Evolutionary conservation across 2,888 invertebrate genomes (phyloP).

Genomic region (Hoplodrina ambigua): DNA sequence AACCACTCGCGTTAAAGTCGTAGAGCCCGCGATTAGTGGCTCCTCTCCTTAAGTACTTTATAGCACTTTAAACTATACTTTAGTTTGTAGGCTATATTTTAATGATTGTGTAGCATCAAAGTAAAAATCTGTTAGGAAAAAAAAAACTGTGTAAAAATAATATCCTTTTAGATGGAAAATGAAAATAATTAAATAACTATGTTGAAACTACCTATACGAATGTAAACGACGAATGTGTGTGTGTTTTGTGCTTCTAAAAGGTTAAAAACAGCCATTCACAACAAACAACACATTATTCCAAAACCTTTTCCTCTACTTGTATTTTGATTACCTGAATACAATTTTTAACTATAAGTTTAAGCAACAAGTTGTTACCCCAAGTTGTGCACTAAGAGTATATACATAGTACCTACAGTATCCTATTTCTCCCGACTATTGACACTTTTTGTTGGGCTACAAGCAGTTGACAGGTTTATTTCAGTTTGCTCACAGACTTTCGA

Average conservation of each 20-base stretch:
- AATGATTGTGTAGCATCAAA: background rate
- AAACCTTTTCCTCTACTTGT: background rate
- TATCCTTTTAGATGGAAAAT: too few species aligned
- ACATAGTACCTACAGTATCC: background rate
- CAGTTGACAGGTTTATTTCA: constrained; percentile 13
- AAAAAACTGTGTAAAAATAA: too few species aligned
- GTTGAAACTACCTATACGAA: too few species aligned
- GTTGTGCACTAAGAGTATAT: background rate
- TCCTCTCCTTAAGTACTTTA: constrained; percentile 1
- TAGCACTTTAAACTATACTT: constrained; percentile 26
- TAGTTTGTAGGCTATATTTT: background rate
- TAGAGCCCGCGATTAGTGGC: constrained; percentile 43
- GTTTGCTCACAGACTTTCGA: background rate
- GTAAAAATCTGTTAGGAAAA: too few species aligned
- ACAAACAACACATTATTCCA: background rate
- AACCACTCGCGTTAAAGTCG: constrained; percentile 25
- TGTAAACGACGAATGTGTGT: too few species aligned
- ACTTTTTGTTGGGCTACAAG: constrained; percentile 8
- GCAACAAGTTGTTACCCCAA: constrained; percentile 50
- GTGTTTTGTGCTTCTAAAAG: background rate
- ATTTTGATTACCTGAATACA: constrained; percentile 7
- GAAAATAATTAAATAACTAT: too few species aligned
- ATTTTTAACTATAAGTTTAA: constrained; percentile 5
- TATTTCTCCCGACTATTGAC: constrained; percentile 29
- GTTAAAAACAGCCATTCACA: background rate